Evolutionary conservation across 2,113 vertebrate genomes (phyloP).

Genomic region (Collichthys lucidus): DNA sequence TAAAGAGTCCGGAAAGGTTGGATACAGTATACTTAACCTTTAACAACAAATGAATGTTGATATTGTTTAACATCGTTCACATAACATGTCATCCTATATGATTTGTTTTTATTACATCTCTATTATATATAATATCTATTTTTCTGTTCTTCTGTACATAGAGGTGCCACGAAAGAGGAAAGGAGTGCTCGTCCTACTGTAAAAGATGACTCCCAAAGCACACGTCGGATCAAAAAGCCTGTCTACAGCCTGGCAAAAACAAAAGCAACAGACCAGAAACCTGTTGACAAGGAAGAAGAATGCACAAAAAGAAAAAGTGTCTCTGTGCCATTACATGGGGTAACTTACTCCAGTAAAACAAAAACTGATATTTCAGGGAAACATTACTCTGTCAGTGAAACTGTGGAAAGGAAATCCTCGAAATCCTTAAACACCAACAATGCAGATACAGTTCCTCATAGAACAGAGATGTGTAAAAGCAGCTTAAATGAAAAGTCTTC

Average conservation of each 20-base stretch:
- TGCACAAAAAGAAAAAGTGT: constrained; percentile 9
- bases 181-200: neutral
- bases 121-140: neutral
- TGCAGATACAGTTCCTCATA: neutral
- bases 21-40: neutral
- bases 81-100: no score
- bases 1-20: constrained; percentile 30
- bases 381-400: neutral
- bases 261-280: constrained; percentile 38
- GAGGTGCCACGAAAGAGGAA: constrained; percentile 22
- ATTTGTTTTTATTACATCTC: neutral
- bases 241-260: constrained; percentile 46
- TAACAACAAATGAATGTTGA: neutral
- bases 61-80: neutral
- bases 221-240: constrained; percentile 62
- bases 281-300: constrained; percentile 20
- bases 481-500: constrained; percentile 18
- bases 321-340: neutral
- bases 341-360: constrained; percentile 24
- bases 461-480: constrained; percentile 23
- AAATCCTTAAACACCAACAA: neutral
- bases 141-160: constrained; percentile 39
- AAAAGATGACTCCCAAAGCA: constrained; percentile 39
- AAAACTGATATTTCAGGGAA: constrained; percentile 20
- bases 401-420: constrained; percentile 3